Evolutionary conservation across 2,888 invertebrate genomes (phyloP).

Genomic region (Hirtodrosophila trivittata): DNA sequence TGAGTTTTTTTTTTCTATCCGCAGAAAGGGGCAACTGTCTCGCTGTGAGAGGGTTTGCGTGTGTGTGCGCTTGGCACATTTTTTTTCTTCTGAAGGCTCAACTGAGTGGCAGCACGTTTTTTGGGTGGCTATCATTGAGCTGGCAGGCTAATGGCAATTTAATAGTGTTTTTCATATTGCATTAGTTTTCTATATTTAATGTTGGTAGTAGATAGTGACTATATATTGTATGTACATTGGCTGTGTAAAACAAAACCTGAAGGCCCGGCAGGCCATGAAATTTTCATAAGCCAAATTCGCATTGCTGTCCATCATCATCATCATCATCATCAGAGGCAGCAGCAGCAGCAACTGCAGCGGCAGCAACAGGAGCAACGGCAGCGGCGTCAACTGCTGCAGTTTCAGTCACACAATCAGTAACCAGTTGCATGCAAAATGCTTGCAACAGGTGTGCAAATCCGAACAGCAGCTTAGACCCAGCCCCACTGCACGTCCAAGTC

Average conservation of each 20-base stretch:
- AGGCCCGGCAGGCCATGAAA: slow-evolving; percentile 35
- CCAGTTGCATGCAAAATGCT: slow-evolving; percentile 78
- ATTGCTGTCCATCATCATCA: slow-evolving; percentile 53
- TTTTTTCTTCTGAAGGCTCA: slow-evolving; percentile 27
- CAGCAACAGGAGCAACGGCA: slow-evolving; percentile 16
- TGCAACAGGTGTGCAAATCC: slow-evolving; percentile 72
- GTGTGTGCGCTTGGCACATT: slow-evolving; percentile 52
- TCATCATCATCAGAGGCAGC: slow-evolving; percentile 9
- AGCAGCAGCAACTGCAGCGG: neutral
- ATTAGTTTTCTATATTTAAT: slow-evolving; percentile 30
- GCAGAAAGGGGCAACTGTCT: slow-evolving; percentile 39
- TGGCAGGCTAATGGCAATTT: slow-evolving; percentile 53
- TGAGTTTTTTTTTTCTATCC: slow-evolving; percentile 26
- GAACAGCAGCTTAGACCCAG: slow-evolving; percentile 48
- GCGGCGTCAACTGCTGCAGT: slow-evolving; percentile 10
- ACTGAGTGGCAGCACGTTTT: slow-evolving; percentile 31
- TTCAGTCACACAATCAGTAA: slow-evolving; percentile 50
- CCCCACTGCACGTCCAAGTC: slow-evolving; percentile 37
- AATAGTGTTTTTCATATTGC: slow-evolving; percentile 55
- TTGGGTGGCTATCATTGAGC: slow-evolving; percentile 40
- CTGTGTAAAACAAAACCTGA: slow-evolving; percentile 53
- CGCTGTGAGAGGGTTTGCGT: slow-evolving; percentile 6
- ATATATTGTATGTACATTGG: slow-evolving; percentile 16
- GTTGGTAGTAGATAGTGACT: slow-evolving; percentile 15
- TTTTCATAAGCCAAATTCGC: slow-evolving; percentile 51